Evolutionary conservation across 1,140 invertebrate species (phyloP), one percentile per base, ranked within the genome.

Genomic region (Prorops nasuta): DNA sequence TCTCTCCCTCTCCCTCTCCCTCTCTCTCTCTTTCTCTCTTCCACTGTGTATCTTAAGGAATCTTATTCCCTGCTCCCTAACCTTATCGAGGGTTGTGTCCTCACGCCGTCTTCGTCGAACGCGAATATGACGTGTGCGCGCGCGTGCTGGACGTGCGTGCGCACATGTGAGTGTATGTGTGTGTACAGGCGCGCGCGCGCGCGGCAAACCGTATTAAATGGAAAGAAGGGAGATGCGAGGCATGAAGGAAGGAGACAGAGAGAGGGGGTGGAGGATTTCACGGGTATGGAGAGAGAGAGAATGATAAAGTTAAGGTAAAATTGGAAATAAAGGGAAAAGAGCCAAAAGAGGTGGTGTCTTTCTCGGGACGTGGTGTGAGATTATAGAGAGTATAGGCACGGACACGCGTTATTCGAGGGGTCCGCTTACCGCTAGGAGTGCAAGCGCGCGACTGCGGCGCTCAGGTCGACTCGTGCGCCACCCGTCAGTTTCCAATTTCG

Each of bases 371-470:
- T n/a, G n/a, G n/a, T n/a, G n/a, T n/a, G n/a, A n/a, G n/a, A n/a
- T n/a, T n/a, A n/a, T n/a, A n/a, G n/a, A n/a, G n/a, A n/a, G n/a
- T n/a, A 10, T 28, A 28, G 24, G 10, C 10, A 28, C 24, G 24
- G 4, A 43, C 34, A 17, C 3, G 15, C 38, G 39, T 36, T 44
- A n/a, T n/a, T n/a, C n/a, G n/a, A n/a, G n/a, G n/a, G n/a, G 37
- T 54, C 53, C 64, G 56, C 67, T 64, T 64, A 71, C 68, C 71
- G 60, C 69, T 71, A 58, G 67, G 73, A 76, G 67, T 76, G 72
- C 71, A 74, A 75, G 67, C 73, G 71, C 71, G 71, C 70, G 67
- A 77, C 72, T 76, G 71, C 62, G 63, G 66, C 55, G 48, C 48
- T 61, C 56, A 59, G 54, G 67, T 59, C 58, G 41, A 31, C 36